Base-by-base conservation (phyloP, 2,888 invertebrate genomes). In the Lycocerus yunnanus region DNA sequence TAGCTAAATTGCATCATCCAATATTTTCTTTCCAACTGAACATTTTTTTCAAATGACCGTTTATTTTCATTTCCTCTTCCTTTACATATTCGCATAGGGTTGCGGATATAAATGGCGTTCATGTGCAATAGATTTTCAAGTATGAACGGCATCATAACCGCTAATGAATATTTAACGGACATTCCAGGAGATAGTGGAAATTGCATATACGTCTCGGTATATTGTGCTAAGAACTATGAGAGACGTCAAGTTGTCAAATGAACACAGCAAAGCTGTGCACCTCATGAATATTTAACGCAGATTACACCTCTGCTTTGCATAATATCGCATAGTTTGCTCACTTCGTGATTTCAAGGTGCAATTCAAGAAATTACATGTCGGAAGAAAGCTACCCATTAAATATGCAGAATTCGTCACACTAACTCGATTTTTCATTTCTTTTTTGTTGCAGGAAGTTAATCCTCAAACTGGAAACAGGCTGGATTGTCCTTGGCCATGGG, bases 391-490 rank as follows among this genome's bases (percentile, higher is more conserved):
- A 13, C 14, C 18, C n/a, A 20, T 20, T 9, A n/a, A 43, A 68
- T 21, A 59, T 21, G 58, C 21, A 21, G 14, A 68, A 68, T 13
- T 68, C 68, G 58, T 20, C 18, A 58, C 58, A 14, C n/a, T 14
- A 20, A n/a, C n/a, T 58, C 58, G n/a, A 68, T 58, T 24, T 24
- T 60, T 16, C 15, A 60, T 16, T 60, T 15, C 10, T 70, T 8
- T 58, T 20, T 66, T 69, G 59, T 81, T 81, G 8, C 78, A 86
- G 85, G 90, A 90, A 83, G 89, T 92, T 78, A 91, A 92, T 82
- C 91, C 92, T 1, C 89, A 91, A 76, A 91, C 91, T 1, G 92
- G 92, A 14, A 92, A 90, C 16, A 88, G 91, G 69, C 86, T 92
- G 77, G 92, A 92, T 81, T 87, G 91, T 73, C 91, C 91, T 69